These are phyloP conservation scores for Galerucella pusilla DNA, from an alignment of 2,888 invertebrate species.

Conservation along the genomic window DNA sequence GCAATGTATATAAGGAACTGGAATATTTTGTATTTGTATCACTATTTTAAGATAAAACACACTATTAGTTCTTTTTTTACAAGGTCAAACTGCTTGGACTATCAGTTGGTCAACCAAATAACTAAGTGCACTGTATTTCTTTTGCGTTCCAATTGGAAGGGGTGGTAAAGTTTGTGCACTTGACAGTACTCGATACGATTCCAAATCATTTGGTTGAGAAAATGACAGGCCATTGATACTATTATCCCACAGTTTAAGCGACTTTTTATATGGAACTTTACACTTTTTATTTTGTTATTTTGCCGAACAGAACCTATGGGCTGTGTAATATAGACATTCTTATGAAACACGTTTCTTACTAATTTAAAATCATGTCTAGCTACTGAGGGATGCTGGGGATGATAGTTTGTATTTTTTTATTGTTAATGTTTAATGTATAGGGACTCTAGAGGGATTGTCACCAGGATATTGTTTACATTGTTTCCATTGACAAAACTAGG, in stretches of 20 bases:
- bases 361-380: neutral
- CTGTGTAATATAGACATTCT: constrained; percentile 12
- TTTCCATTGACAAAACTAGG: too few relatives aligned
- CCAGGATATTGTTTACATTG: too few relatives aligned
- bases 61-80: constrained; percentile 10
- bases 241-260: constrained; percentile 35
- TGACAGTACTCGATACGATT: neutral
- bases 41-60: constrained; percentile 6
- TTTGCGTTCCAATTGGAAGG: too few relatives aligned
- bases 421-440: too few relatives aligned
- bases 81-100: constrained; percentile 9
- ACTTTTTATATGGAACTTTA: constrained; percentile 26
- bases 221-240: constrained; percentile 15
- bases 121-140: too few relatives aligned
- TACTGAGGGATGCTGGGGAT: too few relatives aligned
- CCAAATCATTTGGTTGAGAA: neutral
- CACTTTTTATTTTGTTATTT: constrained; percentile 25
- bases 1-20: constrained; percentile 35
- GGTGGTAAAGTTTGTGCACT: too few relatives aligned
- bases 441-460: too few relatives aligned
- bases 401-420: too few relatives aligned
- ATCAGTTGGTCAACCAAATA: constrained; percentile 8
- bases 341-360: neutral
- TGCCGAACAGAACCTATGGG: constrained; percentile 28
- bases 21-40: constrained; percentile 21